Conservation (phyloP, 2,888 invertebrate genomes). For the Amphimallon solstitiale region DNA sequence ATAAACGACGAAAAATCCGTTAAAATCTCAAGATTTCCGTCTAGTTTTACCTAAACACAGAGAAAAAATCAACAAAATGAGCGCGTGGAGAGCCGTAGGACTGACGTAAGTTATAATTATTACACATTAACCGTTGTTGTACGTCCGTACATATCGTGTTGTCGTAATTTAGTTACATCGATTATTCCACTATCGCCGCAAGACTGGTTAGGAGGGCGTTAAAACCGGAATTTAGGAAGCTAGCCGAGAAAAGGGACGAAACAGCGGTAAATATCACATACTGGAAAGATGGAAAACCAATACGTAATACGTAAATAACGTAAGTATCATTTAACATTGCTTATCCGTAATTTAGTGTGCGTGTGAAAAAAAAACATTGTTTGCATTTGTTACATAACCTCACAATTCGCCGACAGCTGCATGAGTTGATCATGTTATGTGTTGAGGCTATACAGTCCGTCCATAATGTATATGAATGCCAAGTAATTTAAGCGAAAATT, state of each 20-base stretch:
- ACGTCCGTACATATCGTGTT: constrained; percentile 25
- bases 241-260: constrained; percentile 43
- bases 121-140: constrained; percentile 7
- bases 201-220: constrained; percentile 49
- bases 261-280: constrained; percentile 46
- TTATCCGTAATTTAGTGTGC: not conserved
- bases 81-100: constrained; percentile 42
- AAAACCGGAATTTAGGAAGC: constrained; percentile 47
- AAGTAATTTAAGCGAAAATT: too few relatives aligned
- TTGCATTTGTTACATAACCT: too few relatives aligned
- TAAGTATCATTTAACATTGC: constrained; percentile 34
- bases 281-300: constrained; percentile 44
- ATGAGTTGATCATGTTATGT: not conserved
- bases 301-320: constrained; percentile 39
- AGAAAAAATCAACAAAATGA: constrained; percentile 32
- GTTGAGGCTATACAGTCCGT: not conserved
- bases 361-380: too few relatives aligned
- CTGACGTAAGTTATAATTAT: constrained; percentile 41
- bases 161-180: constrained; percentile 48
- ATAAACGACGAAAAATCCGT: constrained; percentile 1
- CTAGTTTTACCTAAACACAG: constrained; percentile 17
- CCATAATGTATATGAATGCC: too few relatives aligned
- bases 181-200: constrained; percentile 53
- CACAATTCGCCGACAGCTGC: too few relatives aligned
- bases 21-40: not conserved